These are phyloP conservation scores for Cataglyphis altisquamis DNA, from an alignment of 2,888 invertebrate species.

Conservation along the genomic window DNA sequence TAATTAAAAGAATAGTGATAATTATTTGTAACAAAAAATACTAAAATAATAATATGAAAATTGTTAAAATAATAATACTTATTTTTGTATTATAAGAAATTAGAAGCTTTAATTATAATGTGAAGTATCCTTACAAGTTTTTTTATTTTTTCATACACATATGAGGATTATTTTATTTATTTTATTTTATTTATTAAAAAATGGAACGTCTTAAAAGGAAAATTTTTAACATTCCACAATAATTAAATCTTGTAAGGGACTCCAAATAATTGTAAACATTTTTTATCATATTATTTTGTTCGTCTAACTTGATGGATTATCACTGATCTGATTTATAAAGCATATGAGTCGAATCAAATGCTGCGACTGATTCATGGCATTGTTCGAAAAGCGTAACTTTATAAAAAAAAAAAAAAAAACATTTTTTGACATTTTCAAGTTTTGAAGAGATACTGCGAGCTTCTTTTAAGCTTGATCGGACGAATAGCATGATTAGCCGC, in stretches of 20 bases:
- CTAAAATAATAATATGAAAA: background rate
- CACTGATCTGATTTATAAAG: too few species aligned
- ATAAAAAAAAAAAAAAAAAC: too few species aligned
- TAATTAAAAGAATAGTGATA: background rate
- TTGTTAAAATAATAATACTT: background rate
- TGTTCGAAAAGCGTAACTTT: too few species aligned
- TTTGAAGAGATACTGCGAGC: too few species aligned
- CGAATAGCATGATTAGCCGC: too few species aligned
- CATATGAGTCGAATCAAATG: too few species aligned
- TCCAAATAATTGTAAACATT: background rate
- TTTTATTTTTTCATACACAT: background rate
- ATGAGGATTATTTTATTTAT: background rate
- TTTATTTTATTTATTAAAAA: too few species aligned
- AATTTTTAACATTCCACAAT: background rate
- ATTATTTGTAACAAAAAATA: background rate
- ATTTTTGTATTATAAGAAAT: conserved; percentile 3
- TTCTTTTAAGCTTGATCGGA: too few species aligned
- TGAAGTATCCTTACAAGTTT: background rate
- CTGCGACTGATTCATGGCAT: too few species aligned
- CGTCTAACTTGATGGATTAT: too few species aligned
- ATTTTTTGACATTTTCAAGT: too few species aligned
- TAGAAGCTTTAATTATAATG: background rate
- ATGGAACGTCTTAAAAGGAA: background rate
- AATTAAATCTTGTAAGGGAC: background rate
- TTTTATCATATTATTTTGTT: too few species aligned